Evolutionary conservation across 2,113 vertebrate species (phyloP).

Genomic region (Ivindomyrus marchei): DNA sequence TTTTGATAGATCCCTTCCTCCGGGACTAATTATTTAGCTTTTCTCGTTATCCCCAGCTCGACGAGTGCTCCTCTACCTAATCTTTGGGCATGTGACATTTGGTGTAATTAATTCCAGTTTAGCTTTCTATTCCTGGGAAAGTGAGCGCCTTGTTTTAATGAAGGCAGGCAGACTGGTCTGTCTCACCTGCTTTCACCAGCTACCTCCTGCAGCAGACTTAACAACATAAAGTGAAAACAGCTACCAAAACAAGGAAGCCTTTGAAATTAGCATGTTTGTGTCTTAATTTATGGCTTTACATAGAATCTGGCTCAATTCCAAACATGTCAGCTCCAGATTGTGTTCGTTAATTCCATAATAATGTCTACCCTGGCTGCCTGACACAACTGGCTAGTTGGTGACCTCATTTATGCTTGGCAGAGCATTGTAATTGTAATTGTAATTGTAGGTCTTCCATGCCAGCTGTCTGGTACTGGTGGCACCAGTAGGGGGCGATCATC

Average conservation of each 20-base stretch:
- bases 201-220: conserved; percentile 6
- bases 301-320: neutral
- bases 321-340: neutral
- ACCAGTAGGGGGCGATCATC: neutral
- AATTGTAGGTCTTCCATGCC: neutral
- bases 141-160: conserved; percentile 34
- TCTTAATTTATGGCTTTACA: neutral
- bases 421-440: neutral
- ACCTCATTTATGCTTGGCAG: neutral
- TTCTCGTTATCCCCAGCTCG: conserved; percentile 41
- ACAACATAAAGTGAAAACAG: neutral
- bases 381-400: neutral
- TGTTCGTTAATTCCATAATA: neutral
- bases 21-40: conserved; percentile 52
- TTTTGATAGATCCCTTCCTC: conserved; percentile 41
- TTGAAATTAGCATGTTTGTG: neutral
- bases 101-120: conserved; percentile 57
- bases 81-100: conserved; percentile 56
- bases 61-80: conserved; percentile 46
- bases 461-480: neutral
- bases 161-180: conserved; percentile 38
- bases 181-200: conserved; percentile 41
- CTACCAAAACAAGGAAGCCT: neutral
- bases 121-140: conserved; percentile 53
- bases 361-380: neutral